A percentile compares a stretch with the other conserved stretches of the same genome.
Conservation (phyloP, 2,888 invertebrate species). For the Hydraecia micacea region DNA sequence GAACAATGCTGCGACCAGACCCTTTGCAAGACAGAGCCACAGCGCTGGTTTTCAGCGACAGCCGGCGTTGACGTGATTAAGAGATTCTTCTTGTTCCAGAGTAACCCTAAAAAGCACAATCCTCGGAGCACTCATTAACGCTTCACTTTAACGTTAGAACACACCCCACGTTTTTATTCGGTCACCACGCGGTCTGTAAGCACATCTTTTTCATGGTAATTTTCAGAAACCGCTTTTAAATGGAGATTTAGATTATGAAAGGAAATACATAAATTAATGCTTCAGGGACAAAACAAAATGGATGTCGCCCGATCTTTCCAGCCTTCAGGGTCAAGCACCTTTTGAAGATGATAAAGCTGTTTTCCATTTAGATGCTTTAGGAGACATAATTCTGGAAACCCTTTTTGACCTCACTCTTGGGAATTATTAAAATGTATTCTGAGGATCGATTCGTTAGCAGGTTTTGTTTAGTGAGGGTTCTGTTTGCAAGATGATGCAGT, state of each 20-base stretch:
- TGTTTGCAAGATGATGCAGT: background rate
- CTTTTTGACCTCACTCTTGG: conserved; percentile 10
- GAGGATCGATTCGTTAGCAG: conserved; percentile 11
- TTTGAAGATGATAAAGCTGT: conserved; percentile 46
- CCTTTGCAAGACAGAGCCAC: background rate
- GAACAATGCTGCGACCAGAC: background rate
- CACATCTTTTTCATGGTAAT: conserved; percentile 15
- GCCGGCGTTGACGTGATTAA: background rate
- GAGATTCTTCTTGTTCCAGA: background rate
- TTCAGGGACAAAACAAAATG: conserved; percentile 38
- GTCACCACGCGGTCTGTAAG: conserved; percentile 19
- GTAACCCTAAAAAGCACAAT: conserved; percentile 66
- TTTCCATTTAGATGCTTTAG: conserved; percentile 36
- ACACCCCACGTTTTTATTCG: conserved; percentile 41
- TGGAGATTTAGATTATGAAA: conserved; percentile 30
- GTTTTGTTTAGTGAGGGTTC: conserved; percentile 7
- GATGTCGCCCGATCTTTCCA: conserved; percentile 16
- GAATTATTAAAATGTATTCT: conserved; percentile 34
- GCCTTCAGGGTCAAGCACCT: conserved; percentile 27
- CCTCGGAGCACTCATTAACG: conserved; percentile 58
- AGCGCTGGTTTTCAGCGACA: background rate
- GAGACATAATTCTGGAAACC: conserved; percentile 10
- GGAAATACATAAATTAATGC: conserved; percentile 27
- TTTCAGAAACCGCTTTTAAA: conserved; percentile 36
- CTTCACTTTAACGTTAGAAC: conserved; percentile 43